phyloP scores from a whole-genome alignment of 2,797 vertebrate species.

The Sebastes diaconus region DNA sequence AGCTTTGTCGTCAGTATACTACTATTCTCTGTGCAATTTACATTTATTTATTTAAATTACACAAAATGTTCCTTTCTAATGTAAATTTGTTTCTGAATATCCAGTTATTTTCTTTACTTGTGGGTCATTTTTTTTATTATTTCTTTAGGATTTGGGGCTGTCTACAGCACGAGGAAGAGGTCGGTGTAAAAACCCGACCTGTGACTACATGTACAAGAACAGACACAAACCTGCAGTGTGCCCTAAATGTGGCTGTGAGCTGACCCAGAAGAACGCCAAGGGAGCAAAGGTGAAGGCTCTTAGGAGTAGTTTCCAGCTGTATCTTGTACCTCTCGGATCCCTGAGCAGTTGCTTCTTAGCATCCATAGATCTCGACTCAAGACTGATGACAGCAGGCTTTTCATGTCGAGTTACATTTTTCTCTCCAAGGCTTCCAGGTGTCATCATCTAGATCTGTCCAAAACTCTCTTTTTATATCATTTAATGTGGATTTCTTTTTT shows the following conservation, averaged over 20 bases:
- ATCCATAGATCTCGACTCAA: not conserved
- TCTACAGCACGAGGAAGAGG: slow-evolving; percentile 95
- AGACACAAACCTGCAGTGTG: slow-evolving; percentile 94
- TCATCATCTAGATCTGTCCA: not conserved
- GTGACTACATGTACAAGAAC: slow-evolving; percentile 96
- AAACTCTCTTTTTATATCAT: not conserved
- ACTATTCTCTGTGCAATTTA: not conserved
- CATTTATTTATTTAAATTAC: not conserved
- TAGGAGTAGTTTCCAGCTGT: not conserved
- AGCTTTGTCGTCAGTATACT: slow-evolving; percentile 80
- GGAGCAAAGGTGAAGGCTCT: slow-evolving; percentile 61
- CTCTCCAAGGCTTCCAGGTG: not conserved
- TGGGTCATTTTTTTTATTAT: not conserved
- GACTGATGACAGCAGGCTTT: not conserved
- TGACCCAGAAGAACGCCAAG: slow-evolving; percentile 84
- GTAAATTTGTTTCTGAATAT: not conserved
- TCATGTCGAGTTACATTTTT: slow-evolving; percentile 4
- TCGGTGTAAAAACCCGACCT: slow-evolving; percentile 93
- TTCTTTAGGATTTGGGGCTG: slow-evolving; percentile 90
- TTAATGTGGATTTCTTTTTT: not conserved
- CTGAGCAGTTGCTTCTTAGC: not conserved
- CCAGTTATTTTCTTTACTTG: not conserved
- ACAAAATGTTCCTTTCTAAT: not conserved
- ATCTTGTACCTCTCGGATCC: not conserved
- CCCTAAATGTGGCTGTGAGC: slow-evolving; percentile 92